phyloP scores from a whole-genome alignment of 2,888 invertebrate species.

The Morpho deidamia region DNA sequence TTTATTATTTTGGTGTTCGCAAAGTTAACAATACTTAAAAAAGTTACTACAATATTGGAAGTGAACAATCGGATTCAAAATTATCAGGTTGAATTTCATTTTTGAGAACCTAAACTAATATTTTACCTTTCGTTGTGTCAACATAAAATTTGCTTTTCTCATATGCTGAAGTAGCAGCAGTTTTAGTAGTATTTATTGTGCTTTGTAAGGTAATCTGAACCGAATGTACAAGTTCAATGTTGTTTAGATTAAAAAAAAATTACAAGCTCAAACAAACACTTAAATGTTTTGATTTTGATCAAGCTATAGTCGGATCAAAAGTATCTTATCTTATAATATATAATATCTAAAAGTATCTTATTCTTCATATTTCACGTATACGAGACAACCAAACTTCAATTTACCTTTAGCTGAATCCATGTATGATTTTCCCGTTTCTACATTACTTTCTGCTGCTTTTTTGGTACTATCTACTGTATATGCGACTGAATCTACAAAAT shows the following conservation, averaged over 20 bases:
- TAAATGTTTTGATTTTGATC: too few relatives aligned
- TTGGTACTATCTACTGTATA: conserved; percentile 63
- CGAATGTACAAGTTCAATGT: conserved; percentile 21
- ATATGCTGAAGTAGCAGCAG: conserved; percentile 30
- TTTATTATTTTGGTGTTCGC: too few relatives aligned
- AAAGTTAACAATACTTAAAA: too few relatives aligned
- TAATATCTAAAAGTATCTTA: too few relatives aligned
- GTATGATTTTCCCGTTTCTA: conserved; percentile 41
- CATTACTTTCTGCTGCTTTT: conserved; percentile 53
- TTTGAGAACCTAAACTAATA: background rate
- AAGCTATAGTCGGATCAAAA: too few relatives aligned
- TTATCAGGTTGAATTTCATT: too few relatives aligned
- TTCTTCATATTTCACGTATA: background rate
- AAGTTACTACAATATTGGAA: too few relatives aligned
- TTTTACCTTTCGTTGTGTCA: conserved; percentile 30
- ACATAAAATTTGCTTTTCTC: conserved; percentile 31
- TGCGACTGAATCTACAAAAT: conserved; percentile 50
- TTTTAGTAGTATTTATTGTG: conserved; percentile 37
- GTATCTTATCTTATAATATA: too few relatives aligned
- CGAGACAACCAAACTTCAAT: background rate
- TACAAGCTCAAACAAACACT: background rate
- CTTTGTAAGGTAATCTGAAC: conserved; percentile 32
- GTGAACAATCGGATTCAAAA: too few relatives aligned
- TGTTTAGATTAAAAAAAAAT: conserved; percentile 5
- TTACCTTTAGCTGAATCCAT: conserved; percentile 38